phyloP scores from a whole-genome alignment of 2,797 vertebrate genomes.

The Dendrocincla fuliginosa region DNA sequence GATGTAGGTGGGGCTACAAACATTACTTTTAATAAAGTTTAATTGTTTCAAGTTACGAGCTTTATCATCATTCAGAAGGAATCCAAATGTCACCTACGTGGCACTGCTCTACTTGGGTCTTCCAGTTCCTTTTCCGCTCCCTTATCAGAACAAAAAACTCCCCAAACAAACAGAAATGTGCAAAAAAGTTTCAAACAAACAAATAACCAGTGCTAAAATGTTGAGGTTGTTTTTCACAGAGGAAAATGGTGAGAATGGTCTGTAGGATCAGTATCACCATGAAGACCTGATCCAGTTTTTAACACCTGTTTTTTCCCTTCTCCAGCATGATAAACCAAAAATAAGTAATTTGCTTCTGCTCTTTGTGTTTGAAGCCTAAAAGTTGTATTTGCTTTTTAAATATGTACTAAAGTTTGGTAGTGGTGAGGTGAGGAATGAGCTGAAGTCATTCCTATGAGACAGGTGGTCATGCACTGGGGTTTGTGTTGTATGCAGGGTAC shows the following conservation, averaged over 20 bases:
- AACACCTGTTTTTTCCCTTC: background rate
- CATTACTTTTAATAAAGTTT: background rate
- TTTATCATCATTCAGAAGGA: background rate
- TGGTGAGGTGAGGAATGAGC: background rate
- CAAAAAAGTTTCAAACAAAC: background rate
- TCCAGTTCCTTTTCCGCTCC: background rate
- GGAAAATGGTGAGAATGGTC: background rate
- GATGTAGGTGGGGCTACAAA: background rate
- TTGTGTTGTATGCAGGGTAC: background rate
- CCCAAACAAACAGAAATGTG: background rate
- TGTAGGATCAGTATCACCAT: background rate
- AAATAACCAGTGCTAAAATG: background rate
- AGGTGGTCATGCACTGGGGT: rapidly evolving
- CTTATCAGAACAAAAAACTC: background rate
- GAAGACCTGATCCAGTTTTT: background rate
- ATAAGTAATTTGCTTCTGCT: background rate
- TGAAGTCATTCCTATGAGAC: background rate
- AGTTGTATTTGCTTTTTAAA: background rate
- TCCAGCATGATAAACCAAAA: background rate
- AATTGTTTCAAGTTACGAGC: background rate
- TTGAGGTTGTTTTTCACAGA: background rate
- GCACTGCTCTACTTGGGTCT: background rate
- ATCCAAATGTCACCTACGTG: background rate
- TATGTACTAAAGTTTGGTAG: background rate
- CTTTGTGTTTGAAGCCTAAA: background rate